Percentiles rank a stretch among this genome's conserved stretches.
These are phyloP conservation scores for Melipona quadrifasciata DNA, from an alignment of 1,140 invertebrate species.

Conservation along the genomic window DNA sequence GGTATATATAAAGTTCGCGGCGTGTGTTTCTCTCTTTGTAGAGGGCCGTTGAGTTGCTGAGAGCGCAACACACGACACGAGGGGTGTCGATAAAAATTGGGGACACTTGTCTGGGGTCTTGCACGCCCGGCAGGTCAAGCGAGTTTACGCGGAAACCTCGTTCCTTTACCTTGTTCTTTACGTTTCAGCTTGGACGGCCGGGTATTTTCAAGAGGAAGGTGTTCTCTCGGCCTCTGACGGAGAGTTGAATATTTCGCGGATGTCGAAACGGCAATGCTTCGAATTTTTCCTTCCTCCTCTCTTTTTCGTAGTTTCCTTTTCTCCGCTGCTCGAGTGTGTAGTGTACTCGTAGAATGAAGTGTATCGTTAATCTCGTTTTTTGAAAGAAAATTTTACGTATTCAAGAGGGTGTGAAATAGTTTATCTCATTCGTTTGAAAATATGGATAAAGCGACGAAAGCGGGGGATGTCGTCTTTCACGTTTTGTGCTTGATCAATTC, in stretches of 20 bases:
- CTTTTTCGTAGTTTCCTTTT: neutral
- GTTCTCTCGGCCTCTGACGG: neutral
- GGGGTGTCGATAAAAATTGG: constrained; percentile 30
- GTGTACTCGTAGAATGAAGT: too few relatives aligned
- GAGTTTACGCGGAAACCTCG: neutral
- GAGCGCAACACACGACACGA: neutral
- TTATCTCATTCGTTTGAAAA: too few relatives aligned
- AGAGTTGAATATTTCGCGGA: neutral
- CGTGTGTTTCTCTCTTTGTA: neutral
- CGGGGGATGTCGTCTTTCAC: too few relatives aligned
- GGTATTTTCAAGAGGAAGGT: neutral
- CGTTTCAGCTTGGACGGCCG: neutral
- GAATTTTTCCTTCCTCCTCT: too few relatives aligned
- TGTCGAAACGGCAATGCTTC: neutral
- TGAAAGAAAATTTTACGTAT: too few relatives aligned
- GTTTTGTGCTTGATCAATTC: too few relatives aligned
- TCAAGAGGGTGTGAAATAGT: too few relatives aligned
- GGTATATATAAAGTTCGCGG: too few relatives aligned
- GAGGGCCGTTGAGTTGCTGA: neutral
- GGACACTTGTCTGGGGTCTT: constrained; percentile 18
- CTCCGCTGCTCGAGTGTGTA: neutral
- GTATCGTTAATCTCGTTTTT: too few relatives aligned
- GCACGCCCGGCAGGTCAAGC: neutral
- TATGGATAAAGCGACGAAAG: too few relatives aligned
- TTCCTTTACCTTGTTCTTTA: constrained; percentile 3